Percentiles rank a stretch among this genome's conserved stretches.
These are phyloP conservation scores for Ellobius talpinus DNA, from an alignment of 2,113 vertebrate genomes.

Conservation along the genomic window DNA sequence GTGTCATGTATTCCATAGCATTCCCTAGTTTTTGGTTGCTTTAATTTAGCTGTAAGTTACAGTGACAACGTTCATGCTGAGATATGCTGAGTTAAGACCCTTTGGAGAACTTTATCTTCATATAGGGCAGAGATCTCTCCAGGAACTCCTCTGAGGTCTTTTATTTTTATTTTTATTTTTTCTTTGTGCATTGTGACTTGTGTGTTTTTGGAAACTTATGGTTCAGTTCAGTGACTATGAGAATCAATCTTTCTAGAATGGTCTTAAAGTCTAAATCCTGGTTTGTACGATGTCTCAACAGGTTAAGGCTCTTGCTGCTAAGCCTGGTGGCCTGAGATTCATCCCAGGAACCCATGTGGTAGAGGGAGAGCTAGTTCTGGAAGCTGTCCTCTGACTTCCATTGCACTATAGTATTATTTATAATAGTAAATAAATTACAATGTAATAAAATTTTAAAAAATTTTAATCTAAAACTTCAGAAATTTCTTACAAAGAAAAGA, in stretches of 20 bases:
- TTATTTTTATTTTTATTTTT: background rate
- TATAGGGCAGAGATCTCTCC: background rate
- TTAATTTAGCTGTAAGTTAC: constrained; percentile 47
- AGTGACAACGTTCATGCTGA: constrained; percentile 6
- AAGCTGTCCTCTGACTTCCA: background rate
- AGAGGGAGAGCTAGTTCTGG: background rate
- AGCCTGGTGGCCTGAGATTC: background rate
- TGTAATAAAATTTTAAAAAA: background rate
- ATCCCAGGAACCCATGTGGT: background rate
- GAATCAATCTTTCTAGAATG: constrained; percentile 35
- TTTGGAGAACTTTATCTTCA: background rate
- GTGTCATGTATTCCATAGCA: constrained; percentile 1
- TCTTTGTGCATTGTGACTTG: background rate
- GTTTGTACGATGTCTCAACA: background rate
- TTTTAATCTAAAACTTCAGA: background rate
- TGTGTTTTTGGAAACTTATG: background rate
- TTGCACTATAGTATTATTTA: background rate
- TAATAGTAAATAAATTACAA: background rate
- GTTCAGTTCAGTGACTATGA: constrained; percentile 29
- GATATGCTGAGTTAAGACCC: background rate
- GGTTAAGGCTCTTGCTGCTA: background rate
- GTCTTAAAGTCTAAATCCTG: constrained; percentile 37
- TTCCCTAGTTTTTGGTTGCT: background rate
- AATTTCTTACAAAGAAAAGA: constrained; percentile 36
- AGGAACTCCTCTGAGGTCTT: background rate